These are phyloP conservation scores for Sepiola atlantica DNA, from an alignment of 2,888 invertebrate genomes.

Conservation along the genomic window DNA sequence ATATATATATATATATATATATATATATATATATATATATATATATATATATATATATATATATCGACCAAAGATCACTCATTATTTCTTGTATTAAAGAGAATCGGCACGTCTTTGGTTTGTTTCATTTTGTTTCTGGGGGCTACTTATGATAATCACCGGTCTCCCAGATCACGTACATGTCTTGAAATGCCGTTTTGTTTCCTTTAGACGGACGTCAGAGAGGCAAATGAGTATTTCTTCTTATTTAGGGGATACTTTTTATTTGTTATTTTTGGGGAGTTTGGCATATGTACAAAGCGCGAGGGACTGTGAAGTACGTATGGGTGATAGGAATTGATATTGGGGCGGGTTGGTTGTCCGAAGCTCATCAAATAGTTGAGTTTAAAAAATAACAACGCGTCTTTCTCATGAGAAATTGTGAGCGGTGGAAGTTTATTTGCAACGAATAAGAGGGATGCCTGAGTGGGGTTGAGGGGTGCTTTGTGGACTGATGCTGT, in stretches of 20 bases:
- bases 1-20: no score
- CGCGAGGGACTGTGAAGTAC: neutral
- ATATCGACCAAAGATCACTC: neutral
- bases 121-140: neutral
- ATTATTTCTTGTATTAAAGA: neutral
- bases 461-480: neutral
- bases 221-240: neutral
- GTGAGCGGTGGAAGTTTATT: neutral
- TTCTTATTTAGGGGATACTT: neutral
- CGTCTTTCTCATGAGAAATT: neutral
- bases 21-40: no score
- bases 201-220: neutral
- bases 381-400: neutral
- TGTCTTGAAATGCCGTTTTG: neutral
- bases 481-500: neutral
- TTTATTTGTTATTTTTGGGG: no score
- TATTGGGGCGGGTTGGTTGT: no score
- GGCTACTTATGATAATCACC: neutral
- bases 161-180: conserved; percentile 3
- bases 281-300: neutral
- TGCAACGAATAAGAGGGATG: neutral
- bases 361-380: neutral
- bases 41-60: no score
- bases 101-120: neutral
- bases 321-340: neutral